phyloP scores from a whole-genome alignment of 2,888 invertebrate genomes.

The Limnephilus rhombicus region DNA sequence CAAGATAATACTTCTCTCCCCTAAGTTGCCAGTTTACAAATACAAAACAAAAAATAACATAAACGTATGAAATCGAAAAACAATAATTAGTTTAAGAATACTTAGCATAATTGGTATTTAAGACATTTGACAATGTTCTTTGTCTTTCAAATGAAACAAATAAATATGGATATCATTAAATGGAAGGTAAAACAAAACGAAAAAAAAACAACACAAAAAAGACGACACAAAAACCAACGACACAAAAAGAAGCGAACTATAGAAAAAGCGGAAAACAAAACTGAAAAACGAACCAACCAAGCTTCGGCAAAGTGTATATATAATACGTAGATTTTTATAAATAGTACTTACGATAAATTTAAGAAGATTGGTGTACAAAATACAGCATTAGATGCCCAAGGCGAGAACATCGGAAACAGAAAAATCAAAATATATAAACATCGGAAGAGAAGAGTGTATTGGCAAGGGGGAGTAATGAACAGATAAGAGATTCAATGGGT shows the following conservation, averaged over 20 bases:
- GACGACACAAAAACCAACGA: background rate
- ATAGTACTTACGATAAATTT: slow-evolving; percentile 65
- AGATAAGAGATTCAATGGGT: background rate
- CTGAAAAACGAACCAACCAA: slow-evolving; percentile 30
- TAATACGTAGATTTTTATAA: slow-evolving; percentile 43
- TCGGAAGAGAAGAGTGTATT: slow-evolving; percentile 46
- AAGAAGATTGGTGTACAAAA: slow-evolving; percentile 65
- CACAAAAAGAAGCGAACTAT: background rate
- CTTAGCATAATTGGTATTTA: background rate
- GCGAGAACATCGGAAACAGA: slow-evolving; percentile 66
- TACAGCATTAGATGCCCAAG: slow-evolving; percentile 65
- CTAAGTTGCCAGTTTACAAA: background rate
- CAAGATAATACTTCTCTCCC: background rate
- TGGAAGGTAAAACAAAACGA: background rate
- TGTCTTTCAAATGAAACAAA: background rate
- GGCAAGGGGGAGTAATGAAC: background rate
- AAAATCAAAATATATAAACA: slow-evolving; percentile 64
- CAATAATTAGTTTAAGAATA: background rate
- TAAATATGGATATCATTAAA: background rate
- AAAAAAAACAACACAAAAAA: slow-evolving; percentile 23
- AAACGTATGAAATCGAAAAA: background rate
- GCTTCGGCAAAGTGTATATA: background rate
- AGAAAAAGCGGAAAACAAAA: slow-evolving; percentile 11
- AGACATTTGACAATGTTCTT: background rate
- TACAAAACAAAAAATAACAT: background rate